Evolutionary conservation across 1,140 invertebrate genomes (phyloP).

Genomic region (Drosophila neocordata): DNA sequence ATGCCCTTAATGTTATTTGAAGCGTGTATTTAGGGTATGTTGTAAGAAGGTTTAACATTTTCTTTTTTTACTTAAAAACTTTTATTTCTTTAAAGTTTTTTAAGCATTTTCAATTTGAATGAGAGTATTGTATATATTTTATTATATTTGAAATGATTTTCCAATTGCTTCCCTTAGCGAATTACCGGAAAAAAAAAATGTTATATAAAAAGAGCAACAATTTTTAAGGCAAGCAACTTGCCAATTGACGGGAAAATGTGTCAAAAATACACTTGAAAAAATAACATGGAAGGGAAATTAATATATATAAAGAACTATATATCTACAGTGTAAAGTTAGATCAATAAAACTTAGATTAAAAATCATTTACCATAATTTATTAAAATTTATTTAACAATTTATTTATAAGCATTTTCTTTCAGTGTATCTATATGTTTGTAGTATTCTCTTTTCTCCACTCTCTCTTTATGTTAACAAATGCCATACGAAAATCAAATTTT

Average conservation of each 20-base stretch:
- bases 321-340: no score
- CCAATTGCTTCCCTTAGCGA: not conserved
- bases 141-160: not conserved
- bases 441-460: not conserved
- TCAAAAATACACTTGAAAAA: not conserved
- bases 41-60: not conserved
- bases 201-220: slow-evolving; percentile 14
- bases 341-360: no score
- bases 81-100: not conserved
- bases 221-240: slow-evolving; percentile 26
- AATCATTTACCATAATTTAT: no score
- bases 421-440: not conserved
- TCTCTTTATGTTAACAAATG: slow-evolving; percentile 37
- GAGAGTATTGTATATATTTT: not conserved
- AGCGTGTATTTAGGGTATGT: not conserved
- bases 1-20: slow-evolving; percentile 18
- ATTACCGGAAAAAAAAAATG: not conserved
- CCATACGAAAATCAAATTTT: slow-evolving; percentile 72
- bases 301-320: not conserved
- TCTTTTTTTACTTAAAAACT: not conserved
- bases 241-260: slow-evolving; percentile 35
- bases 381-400: no score
- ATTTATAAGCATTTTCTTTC: not conserved
- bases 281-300: no score
- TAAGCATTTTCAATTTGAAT: not conserved